A percentile compares a stretch with the other conserved stretches of the same genome.
Conservation (phyloP, 1,140 invertebrate genomes). For the Drosophila subpulchrella region DNA sequence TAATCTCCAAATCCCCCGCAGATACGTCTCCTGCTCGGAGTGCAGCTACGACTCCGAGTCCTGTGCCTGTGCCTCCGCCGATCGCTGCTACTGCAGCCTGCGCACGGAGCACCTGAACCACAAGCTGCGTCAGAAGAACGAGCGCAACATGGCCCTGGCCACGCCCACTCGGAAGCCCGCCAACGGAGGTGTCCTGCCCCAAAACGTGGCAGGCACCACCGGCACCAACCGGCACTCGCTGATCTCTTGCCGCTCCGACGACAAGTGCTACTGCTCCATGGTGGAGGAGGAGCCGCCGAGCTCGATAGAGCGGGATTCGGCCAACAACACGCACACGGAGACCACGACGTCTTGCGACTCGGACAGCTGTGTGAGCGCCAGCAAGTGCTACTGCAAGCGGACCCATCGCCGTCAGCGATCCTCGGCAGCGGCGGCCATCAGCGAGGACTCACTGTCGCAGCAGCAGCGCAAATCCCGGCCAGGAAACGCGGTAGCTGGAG, state of each 20-base stretch:
- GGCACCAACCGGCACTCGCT: conserved; percentile 70
- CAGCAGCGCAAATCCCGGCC: conserved; percentile 60
- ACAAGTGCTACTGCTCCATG: conserved; percentile 89
- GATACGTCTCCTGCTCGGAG: conserved; percentile 93
- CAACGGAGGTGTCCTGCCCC: background rate
- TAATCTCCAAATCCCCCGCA: conserved; percentile 10
- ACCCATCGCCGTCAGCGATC: conserved; percentile 71
- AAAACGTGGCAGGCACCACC: background rate
- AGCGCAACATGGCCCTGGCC: conserved; percentile 58
- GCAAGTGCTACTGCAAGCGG: conserved; percentile 93
- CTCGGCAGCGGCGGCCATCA: conserved; percentile 34
- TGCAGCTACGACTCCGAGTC: conserved; percentile 93
- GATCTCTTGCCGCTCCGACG: conserved; percentile 85
- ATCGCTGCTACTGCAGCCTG: conserved; percentile 91
- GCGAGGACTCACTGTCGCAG: conserved; percentile 66
- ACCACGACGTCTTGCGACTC: conserved; percentile 91
- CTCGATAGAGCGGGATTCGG: conserved; percentile 73
- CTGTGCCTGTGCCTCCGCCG: conserved; percentile 90
- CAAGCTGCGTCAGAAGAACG: conserved; percentile 72
- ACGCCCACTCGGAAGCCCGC: conserved; percentile 38
- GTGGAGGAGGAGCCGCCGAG: conserved; percentile 74
- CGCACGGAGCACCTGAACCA: conserved; percentile 79
- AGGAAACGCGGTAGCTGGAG: conserved; percentile 7
- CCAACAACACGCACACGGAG: conserved; percentile 78
- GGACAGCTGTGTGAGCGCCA: conserved; percentile 93